Evolutionary conservation across 2,797 vertebrate species (phyloP).

Genomic region (Fratercula arctica): DNA sequence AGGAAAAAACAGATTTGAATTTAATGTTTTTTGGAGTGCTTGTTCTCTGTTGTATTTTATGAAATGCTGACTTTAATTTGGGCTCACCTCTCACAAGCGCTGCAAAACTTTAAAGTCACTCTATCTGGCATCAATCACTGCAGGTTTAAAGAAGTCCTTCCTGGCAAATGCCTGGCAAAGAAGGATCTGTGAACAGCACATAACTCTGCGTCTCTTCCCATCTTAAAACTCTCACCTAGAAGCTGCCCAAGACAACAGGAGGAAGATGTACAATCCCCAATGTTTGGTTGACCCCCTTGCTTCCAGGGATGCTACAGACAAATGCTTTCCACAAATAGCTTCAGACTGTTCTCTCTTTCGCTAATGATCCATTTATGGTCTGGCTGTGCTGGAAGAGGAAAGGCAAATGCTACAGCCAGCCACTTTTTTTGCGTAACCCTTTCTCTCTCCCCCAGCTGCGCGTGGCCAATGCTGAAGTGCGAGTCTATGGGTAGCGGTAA

Average conservation of each 20-base stretch:
- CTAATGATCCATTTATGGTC: not conserved
- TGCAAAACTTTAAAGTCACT: not conserved
- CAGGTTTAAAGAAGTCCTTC: not conserved
- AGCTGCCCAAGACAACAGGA: not conserved
- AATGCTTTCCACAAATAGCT: not conserved
- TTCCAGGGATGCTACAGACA: not conserved
- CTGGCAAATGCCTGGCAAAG: not conserved
- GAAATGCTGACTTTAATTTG: not conserved
- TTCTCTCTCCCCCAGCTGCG: not conserved
- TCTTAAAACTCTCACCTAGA: not conserved
- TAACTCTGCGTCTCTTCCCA: not conserved
- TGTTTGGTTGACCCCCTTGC: not conserved
- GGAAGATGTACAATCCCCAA: accelerated
- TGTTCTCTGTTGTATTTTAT: not conserved
- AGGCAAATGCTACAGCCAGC: not conserved
- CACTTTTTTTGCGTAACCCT: not conserved
- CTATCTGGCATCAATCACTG: not conserved
- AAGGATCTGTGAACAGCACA: not conserved
- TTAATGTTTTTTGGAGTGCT: not conserved
- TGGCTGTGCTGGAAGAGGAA: not conserved
- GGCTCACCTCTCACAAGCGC: not conserved
- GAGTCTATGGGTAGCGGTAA: not conserved
- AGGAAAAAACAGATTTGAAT: not conserved
- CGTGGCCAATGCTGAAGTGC: not conserved
- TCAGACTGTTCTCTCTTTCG: not conserved